Evolutionary conservation across 2,113 vertebrate genomes (phyloP), one percentile per base, ranked within the genome.

Genomic region (Hirundichthys speculiger): DNA sequence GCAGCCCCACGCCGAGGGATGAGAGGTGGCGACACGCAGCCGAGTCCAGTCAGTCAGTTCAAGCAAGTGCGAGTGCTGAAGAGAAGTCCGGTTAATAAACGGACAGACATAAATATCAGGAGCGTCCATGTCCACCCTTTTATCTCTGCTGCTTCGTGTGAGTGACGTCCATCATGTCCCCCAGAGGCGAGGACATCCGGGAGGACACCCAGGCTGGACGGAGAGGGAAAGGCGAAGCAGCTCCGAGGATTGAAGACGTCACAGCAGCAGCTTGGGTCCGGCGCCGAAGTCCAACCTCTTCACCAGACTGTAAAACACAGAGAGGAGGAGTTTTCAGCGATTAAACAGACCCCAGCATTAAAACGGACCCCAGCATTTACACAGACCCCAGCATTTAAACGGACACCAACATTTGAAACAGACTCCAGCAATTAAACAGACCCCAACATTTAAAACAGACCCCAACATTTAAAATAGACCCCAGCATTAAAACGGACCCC

Each of bases 211-310:
- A 0, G 56, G n/a, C 22, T 3, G 59, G 70, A 63, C 2, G 21
- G 16, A 71, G 16, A 21, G 22, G 43, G 13, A 2, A 2, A 40
- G 10, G 15, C 13, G 0, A 0, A 46, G 2, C 20, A 27, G 65
- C 30, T 20, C 5, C 3, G 34, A 39, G 22, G 55, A 51, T 2
- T 41, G 2, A 3, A 4, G 11, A 38, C 5, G 51, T 10, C 93
- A 98, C 50, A 97, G 91, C 80, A 98, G 90, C 88, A 98, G 93
- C 89, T 96, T 96, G 73, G 95, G 92, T 43, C 95, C 94, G 2
- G 92, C 68, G 64, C 93, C 93, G 43, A 98, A 95, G 43, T 97
- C 95, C 80, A 97, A 83, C 71, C 93, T 90, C 80, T 95, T 96
- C 40, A 88, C 93, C 89, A 94, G 54, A 52, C 88, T 89, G 59